Conservation (phyloP, 2,797 vertebrate genomes). For the Peromyscus attwateri region DNA sequence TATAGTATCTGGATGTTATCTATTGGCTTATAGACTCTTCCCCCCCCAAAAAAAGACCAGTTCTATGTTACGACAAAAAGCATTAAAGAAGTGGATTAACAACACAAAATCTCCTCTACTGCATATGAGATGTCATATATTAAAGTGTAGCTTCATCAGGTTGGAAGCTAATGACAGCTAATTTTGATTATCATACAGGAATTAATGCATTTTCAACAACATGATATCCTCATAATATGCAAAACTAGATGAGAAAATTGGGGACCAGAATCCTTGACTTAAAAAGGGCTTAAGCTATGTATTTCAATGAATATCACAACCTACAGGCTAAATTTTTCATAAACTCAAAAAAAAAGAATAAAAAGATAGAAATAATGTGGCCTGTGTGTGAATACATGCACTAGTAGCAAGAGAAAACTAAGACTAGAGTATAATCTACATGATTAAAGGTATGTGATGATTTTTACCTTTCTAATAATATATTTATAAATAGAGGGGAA, state of each 20-base stretch:
- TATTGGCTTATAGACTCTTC: neutral
- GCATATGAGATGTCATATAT: neutral
- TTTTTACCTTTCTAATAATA: neutral
- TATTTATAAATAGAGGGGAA: neutral
- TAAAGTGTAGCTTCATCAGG: neutral
- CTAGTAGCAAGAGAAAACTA: neutral
- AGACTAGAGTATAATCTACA: neutral
- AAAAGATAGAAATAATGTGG: neutral
- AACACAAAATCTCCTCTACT: constrained; percentile 10
- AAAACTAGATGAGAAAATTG: neutral
- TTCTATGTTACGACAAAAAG: neutral
- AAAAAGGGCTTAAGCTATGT: neutral
- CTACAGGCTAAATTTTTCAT: neutral
- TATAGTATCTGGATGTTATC: neutral
- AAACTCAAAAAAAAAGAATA: neutral
- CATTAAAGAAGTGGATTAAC: neutral
- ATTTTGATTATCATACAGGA: neutral
- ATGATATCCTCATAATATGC: neutral
- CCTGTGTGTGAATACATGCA: neutral
- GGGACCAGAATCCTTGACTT: neutral
- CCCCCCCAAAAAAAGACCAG: neutral
- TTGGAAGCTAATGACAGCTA: neutral
- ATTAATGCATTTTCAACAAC: neutral
- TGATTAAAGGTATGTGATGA: neutral
- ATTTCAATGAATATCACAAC: neutral